Conservation (phyloP, 2,888 invertebrate genomes). For the Pyrochroa serraticornis region DNA sequence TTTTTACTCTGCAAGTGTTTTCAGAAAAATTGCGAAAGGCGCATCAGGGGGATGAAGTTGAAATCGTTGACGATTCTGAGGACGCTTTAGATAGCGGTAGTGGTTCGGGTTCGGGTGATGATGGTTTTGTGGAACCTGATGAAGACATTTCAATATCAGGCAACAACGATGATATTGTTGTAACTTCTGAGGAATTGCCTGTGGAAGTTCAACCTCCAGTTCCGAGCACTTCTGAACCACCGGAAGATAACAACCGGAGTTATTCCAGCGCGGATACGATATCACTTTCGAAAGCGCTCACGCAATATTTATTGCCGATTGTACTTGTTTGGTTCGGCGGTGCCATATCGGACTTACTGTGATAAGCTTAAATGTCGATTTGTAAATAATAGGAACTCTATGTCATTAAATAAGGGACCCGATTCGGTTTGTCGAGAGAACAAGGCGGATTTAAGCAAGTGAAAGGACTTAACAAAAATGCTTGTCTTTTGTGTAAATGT, state of each 20-base stretch:
- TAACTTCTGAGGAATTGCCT: neutral
- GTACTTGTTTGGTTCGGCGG: conserved; percentile 87
- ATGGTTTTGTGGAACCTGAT: conserved; percentile 53
- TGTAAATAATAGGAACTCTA: conserved; percentile 30
- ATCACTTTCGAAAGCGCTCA: conserved; percentile 67
- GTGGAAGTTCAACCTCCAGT: conserved; percentile 23
- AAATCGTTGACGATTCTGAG: conserved; percentile 58
- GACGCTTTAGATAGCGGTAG: conserved; percentile 50
- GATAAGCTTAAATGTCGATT: conserved; percentile 59
- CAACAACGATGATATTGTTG: conserved; percentile 27
- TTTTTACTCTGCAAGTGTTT: conserved; percentile 76
- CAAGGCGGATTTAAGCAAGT: neutral
- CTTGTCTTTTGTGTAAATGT: conserved; percentile 37
- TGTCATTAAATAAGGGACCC: conserved; percentile 11
- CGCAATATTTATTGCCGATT: conserved; percentile 80
- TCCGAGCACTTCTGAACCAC: conserved; percentile 42
- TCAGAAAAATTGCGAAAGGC: conserved; percentile 85
- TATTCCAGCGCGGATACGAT: conserved; percentile 31
- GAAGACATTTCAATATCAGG: conserved; percentile 54
- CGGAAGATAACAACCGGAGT: conserved; percentile 36
- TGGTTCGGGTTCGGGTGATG: conserved; percentile 53
- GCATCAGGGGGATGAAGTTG: conserved; percentile 89
- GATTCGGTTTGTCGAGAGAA: neutral
- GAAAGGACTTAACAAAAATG: conserved; percentile 9
- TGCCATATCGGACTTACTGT: conserved; percentile 82